Evolutionary conservation across 1,140 invertebrate species (phyloP).

Genomic region (Orius laevigatus): DNA sequence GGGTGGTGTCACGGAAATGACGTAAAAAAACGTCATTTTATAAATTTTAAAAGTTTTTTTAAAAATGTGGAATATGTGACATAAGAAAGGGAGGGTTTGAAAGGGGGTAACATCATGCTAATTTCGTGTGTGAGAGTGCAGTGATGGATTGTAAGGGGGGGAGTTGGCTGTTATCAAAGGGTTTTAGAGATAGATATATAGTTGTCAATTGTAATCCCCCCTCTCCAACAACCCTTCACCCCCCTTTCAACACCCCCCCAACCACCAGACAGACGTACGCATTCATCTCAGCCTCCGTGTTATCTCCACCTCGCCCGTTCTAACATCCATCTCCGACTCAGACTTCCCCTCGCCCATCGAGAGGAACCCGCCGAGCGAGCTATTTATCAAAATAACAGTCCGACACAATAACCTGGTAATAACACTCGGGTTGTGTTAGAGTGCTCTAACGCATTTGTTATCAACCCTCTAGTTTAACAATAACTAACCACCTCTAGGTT

Average conservation of each 20-base stretch:
- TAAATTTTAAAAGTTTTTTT: too few species aligned
- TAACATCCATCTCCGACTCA: conserved; percentile 3
- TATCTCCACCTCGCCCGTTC: conserved; percentile 3
- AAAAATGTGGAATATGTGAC: too few species aligned
- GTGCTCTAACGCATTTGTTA: background rate
- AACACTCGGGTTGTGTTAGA: background rate
- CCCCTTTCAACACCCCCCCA: too few species aligned
- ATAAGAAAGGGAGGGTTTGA: too few species aligned
- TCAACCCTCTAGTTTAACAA: background rate
- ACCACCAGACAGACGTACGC: background rate
- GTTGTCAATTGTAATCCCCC: conserved; percentile 15
- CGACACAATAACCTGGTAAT: conserved; percentile 17
- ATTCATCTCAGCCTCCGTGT: conserved; percentile 5
- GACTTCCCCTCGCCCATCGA: background rate
- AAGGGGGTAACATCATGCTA: too few species aligned
- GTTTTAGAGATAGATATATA: conserved; percentile 16
- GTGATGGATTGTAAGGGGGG: conserved; percentile 7
- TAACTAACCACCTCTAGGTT: background rate
- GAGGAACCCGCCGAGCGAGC: background rate
- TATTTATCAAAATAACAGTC: conserved; percentile 16
- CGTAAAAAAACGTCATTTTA: too few species aligned
- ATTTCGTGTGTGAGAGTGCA: background rate
- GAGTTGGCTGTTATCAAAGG: conserved; percentile 7
- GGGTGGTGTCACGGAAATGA: too few species aligned
- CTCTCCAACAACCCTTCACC: background rate